A percentile compares a stretch with the other conserved stretches of the same genome.
Evolutionary conservation across 2,113 vertebrate species (phyloP).

Genomic region (Laticauda laticaudata): DNA sequence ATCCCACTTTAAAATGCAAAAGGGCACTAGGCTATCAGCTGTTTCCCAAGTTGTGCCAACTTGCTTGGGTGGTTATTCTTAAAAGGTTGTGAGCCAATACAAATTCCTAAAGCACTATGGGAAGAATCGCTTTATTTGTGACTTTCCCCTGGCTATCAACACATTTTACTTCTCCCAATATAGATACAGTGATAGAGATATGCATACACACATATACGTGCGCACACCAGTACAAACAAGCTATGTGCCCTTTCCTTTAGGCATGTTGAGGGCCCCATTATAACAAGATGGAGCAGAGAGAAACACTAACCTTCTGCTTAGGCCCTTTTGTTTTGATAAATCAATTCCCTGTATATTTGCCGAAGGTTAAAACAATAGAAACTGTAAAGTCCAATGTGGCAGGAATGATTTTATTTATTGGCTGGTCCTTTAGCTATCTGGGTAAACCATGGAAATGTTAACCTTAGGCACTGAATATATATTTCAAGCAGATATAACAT

Average conservation of each 20-base stretch:
- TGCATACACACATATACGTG: background rate
- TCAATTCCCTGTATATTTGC: background rate
- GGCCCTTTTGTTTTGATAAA: background rate
- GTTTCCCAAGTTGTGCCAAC: slow-evolving; percentile 50
- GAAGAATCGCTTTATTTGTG: slow-evolving; percentile 25
- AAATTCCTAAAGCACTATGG: slow-evolving; percentile 25
- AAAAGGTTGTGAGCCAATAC: slow-evolving; percentile 31
- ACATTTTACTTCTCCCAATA: slow-evolving; percentile 27
- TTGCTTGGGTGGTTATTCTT: slow-evolving; percentile 26
- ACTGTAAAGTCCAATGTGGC: background rate
- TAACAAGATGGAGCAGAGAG: background rate
- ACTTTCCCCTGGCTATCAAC: slow-evolving; percentile 13
- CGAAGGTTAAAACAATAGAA: background rate
- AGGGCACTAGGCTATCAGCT: slow-evolving; percentile 36
- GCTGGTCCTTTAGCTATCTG: background rate
- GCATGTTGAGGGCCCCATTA: background rate
- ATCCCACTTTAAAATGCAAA: slow-evolving; percentile 42
- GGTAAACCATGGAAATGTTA: background rate
- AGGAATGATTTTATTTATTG: background rate
- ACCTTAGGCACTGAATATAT: background rate
- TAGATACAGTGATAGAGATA: slow-evolving; percentile 8
- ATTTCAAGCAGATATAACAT: background rate
- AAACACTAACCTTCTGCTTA: background rate
- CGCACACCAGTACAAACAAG: background rate
- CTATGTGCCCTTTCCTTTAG: background rate